Conservation (phyloP, 2,113 vertebrate genomes). For the Melanerpes formicivorus region DNA sequence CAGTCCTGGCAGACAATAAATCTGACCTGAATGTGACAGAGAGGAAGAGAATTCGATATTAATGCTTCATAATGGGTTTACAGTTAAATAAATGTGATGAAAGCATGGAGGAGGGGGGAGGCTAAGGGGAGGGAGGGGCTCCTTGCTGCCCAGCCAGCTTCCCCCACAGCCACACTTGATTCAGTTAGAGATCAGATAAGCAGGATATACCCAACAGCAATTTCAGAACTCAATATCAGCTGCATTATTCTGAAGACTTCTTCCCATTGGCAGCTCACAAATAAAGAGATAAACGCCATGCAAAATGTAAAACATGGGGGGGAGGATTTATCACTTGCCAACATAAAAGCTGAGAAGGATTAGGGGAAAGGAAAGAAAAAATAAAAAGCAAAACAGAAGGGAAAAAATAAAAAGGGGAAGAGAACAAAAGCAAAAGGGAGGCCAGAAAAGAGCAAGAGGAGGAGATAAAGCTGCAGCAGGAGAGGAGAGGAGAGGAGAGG, state of each 20-base stretch:
- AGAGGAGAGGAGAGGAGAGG: no score
- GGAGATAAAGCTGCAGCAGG: slow-evolving; percentile 32
- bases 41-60: slow-evolving; percentile 69
- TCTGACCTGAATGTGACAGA: slow-evolving; percentile 57
- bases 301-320: slow-evolving; percentile 72
- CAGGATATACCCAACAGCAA: slow-evolving; percentile 71
- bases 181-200: slow-evolving; percentile 76
- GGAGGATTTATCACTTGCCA: slow-evolving; percentile 72
- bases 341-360: slow-evolving; percentile 62
- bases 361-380: not conserved
- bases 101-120: not conserved
- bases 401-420: slow-evolving; percentile 35
- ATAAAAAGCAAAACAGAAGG: slow-evolving; percentile 23
- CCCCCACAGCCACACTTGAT: slow-evolving; percentile 73
- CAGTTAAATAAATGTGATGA: slow-evolving; percentile 76
- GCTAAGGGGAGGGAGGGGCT: slow-evolving; percentile 4
- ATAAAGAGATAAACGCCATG: slow-evolving; percentile 77
- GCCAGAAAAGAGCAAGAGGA: slow-evolving; percentile 34
- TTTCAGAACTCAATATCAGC: slow-evolving; percentile 70
- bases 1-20: slow-evolving; percentile 56
- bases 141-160: slow-evolving; percentile 64
- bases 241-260: slow-evolving; percentile 72
- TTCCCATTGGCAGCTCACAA: slow-evolving; percentile 68
- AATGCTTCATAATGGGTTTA: slow-evolving; percentile 71
- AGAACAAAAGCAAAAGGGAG: slow-evolving; percentile 62